Percentiles rank a stretch among this genome's conserved stretches.
Conservation (phyloP, 2,113 vertebrate genomes). For the Erinaceus europaeus region DNA sequence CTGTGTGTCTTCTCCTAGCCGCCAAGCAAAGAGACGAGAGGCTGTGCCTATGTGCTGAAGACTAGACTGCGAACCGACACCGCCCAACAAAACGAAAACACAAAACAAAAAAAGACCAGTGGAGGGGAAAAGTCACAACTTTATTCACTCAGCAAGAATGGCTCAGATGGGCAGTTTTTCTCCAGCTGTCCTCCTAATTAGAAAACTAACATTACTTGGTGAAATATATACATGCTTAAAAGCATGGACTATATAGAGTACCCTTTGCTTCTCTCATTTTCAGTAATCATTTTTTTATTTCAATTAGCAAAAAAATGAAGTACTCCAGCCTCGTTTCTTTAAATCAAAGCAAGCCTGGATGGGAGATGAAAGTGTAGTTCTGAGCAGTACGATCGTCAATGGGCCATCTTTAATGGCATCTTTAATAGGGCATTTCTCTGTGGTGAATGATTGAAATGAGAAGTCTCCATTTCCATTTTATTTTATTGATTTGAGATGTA, state of each 20-base stretch:
- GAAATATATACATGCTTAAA: neutral
- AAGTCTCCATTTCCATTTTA: neutral
- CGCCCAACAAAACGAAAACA: no score
- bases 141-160: neutral
- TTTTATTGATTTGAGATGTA: neutral
- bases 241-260: neutral
- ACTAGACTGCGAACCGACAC: no score
- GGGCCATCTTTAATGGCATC: neutral
- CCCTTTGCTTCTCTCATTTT: neutral
- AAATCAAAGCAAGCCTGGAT: neutral
- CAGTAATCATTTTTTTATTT: neutral
- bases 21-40: no score
- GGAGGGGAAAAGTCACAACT: slow-evolving; percentile 16
- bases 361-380: neutral
- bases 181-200: no score
- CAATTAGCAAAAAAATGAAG: neutral
- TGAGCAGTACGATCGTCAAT: neutral
- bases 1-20: no score
- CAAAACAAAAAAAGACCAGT: no score
- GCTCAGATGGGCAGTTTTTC: neutral
- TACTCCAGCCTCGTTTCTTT: neutral
- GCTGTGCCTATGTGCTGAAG: no score
- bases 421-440: neutral
- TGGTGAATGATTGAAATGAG: neutral
- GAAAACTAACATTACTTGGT: neutral